Percentiles rank a stretch among this genome's conserved stretches.
These are phyloP conservation scores for Magallana ariakensis DNA, from an alignment of 1,140 invertebrate genomes.

Conservation along the genomic window DNA sequence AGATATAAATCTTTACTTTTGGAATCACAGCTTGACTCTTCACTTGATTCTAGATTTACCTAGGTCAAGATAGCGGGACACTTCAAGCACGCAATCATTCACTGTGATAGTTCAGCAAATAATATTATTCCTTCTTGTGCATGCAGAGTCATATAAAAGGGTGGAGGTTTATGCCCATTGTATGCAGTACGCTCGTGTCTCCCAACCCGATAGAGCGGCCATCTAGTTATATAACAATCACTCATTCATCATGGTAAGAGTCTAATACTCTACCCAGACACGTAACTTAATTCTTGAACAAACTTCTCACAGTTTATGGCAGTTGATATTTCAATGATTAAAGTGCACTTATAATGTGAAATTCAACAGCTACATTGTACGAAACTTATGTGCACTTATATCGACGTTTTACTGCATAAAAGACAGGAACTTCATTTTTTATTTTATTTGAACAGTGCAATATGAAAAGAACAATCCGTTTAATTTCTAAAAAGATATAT, in stretches of 20 bases:
- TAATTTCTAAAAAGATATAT: too few relatives aligned
- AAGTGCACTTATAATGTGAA: neutral
- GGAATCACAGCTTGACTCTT: too few relatives aligned
- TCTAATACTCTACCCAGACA: neutral
- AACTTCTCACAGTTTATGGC: neutral
- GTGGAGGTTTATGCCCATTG: neutral
- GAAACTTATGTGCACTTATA: too few relatives aligned
- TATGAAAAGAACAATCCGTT: too few relatives aligned
- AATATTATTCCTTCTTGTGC: neutral
- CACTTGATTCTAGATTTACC: neutral
- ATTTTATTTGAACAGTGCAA: too few relatives aligned
- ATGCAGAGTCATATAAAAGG: neutral
- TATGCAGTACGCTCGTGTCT: neutral
- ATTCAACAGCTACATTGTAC: too few relatives aligned
- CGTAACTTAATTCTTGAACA: constrained; percentile 14
- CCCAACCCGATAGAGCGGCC: neutral
- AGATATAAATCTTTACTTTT: too few relatives aligned
- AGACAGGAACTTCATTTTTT: too few relatives aligned
- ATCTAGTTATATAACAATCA: neutral
- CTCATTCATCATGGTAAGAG: neutral
- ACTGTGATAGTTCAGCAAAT: neutral
- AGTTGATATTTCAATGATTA: neutral
- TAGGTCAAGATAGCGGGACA: neutral
- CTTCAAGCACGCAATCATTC: neutral
- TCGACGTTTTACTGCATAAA: too few relatives aligned